A percentile compares a stretch with the other conserved stretches of the same genome.
These are phyloP conservation scores for Heliconius cydno DNA, from an alignment of 2,888 invertebrate genomes.

Conservation along the genomic window DNA sequence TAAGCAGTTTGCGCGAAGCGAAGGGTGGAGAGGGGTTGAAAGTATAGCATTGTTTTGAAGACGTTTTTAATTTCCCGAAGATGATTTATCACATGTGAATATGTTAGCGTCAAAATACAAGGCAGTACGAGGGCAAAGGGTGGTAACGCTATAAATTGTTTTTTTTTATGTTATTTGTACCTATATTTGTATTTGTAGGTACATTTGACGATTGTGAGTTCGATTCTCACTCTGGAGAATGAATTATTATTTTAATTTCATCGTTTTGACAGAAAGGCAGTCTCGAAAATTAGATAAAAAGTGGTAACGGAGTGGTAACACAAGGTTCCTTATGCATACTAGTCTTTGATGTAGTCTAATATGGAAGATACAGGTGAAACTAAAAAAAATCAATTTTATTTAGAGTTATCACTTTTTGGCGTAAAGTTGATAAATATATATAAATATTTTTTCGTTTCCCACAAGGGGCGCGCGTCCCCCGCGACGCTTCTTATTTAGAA, in stretches of 20 bases:
- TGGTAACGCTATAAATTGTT: background rate
- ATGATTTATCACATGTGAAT: conserved; percentile 78
- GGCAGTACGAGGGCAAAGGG: background rate
- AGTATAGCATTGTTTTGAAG: conserved; percentile 81
- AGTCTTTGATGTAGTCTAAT: background rate
- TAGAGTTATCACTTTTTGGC: conserved; percentile 9
- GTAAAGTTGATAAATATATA: conserved; percentile 57
- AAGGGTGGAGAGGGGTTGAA: conserved; percentile 53
- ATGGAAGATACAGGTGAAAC: too few species aligned
- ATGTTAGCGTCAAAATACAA: conserved; percentile 50
- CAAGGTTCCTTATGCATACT: background rate
- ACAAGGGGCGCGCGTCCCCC: conserved; percentile 70
- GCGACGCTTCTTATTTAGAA: conserved; percentile 79
- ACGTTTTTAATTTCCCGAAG: conserved; percentile 84
- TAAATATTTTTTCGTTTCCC: conserved; percentile 60
- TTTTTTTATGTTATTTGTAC: background rate
- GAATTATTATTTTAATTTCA: background rate
- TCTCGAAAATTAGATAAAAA: background rate
- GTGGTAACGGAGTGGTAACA: background rate
- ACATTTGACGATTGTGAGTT: background rate
- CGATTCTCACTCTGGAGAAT: background rate
- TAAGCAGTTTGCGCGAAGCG: conserved; percentile 51
- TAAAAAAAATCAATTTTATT: background rate
- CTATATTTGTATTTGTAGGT: too few species aligned
- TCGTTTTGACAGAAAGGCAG: background rate